Percentiles rank a stretch among this genome's conserved stretches.
phyloP scores from a whole-genome alignment of 2,113 vertebrate species.

The Atrichornis clamosus region DNA sequence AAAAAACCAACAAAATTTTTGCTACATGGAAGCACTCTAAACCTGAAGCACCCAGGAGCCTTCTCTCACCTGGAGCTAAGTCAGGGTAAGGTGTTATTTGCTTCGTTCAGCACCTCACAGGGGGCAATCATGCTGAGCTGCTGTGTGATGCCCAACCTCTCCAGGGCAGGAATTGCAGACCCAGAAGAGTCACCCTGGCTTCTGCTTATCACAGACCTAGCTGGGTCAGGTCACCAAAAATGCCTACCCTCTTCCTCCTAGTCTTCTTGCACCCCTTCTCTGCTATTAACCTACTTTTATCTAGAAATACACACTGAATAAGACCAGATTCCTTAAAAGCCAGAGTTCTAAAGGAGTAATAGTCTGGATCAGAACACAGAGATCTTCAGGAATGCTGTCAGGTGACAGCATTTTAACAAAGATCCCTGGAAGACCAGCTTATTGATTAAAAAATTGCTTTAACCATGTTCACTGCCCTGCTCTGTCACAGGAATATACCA shows the following conservation, averaged over 20 bases:
- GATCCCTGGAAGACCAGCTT: neutral
- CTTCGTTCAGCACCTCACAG: neutral
- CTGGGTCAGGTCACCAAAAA: neutral
- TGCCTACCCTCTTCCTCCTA: neutral
- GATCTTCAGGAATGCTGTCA: neutral
- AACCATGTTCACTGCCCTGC: neutral
- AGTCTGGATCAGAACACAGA: neutral
- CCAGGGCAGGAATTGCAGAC: neutral
- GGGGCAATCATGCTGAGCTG: neutral
- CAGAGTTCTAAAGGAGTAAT: neutral
- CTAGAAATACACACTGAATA: neutral
- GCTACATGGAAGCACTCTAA: neutral
- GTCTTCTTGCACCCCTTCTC: neutral
- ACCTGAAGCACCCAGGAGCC: neutral
- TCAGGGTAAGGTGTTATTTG: neutral
- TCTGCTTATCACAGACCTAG: neutral
- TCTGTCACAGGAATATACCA: neutral
- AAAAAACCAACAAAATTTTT: neutral
- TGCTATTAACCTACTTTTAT: neutral
- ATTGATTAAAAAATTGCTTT: neutral
- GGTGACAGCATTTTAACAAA: neutral
- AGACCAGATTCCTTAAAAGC: neutral
- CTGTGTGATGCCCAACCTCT: neutral
- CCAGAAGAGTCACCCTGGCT: neutral
- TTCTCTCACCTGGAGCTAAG: neutral